Percentiles rank a stretch among this genome's conserved stretches.
Evolutionary conservation across 2,888 invertebrate genomes (phyloP).

Genomic region (Azorinus chamasolen): DNA sequence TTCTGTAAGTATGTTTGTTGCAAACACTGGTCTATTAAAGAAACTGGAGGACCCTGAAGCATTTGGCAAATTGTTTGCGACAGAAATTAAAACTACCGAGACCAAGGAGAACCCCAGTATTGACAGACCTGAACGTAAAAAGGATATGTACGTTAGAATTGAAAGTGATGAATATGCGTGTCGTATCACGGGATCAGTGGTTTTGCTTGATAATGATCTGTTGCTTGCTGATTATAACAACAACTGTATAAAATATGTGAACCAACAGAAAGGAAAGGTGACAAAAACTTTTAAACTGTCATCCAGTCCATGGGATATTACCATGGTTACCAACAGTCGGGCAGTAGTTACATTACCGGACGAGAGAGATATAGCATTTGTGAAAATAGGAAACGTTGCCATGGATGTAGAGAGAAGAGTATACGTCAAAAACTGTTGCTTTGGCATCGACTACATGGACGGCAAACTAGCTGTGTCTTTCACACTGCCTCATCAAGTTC

Average conservation of each 20-base stretch:
- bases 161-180: background rate
- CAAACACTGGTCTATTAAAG: no score
- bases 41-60: no score
- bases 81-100: no score
- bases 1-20: no score
- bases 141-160: background rate
- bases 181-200: conserved; percentile 3
- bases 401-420: no score
- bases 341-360: no score
- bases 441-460: background rate
- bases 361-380: no score
- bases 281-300: background rate
- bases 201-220: background rate
- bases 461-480: background rate
- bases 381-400: no score
- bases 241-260: background rate
- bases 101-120: no score
- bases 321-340: background rate
- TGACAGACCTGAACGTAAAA: background rate
- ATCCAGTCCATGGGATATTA: conserved; percentile 2
- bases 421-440: background rate
- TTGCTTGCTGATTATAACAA: background rate
- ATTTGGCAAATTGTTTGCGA: no score
- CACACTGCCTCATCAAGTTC: background rate
- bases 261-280: background rate